Evolutionary conservation across 1,140 invertebrate genomes (phyloP).

Genomic region (Neodiprion pinetum): DNA sequence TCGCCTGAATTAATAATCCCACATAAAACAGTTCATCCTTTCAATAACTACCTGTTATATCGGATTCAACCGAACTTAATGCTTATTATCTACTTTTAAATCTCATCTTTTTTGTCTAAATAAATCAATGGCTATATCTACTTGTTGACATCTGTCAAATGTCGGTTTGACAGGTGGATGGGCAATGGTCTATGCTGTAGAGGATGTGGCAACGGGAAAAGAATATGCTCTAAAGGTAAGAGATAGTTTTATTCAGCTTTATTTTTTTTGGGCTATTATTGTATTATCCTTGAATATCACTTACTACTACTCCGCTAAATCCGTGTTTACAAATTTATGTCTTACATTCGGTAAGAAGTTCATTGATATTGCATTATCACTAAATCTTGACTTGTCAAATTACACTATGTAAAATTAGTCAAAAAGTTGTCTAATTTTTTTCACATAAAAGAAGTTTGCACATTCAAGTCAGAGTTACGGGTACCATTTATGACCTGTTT

Average conservation of each 20-base stretch:
- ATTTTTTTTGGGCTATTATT: constrained; percentile 20
- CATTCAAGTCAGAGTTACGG: too few species aligned
- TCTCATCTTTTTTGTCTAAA: constrained; percentile 9
- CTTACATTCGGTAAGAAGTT: too few species aligned
- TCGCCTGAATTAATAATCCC: not conserved
- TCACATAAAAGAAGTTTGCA: too few species aligned
- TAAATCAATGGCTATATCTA: constrained; percentile 8
- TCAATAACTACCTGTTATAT: not conserved
- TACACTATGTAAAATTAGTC: too few species aligned
- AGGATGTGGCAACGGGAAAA: constrained; percentile 84
- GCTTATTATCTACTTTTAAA: constrained; percentile 15
- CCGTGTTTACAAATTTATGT: too few species aligned
- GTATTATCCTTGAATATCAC: too few species aligned
- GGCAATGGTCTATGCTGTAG: constrained; percentile 92
- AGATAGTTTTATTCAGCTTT: not conserved
- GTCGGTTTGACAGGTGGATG: constrained; percentile 82
- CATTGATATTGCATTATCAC: too few species aligned
- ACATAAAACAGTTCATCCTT: not conserved
- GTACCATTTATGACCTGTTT: not conserved
- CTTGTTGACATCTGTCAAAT: constrained; percentile 44
- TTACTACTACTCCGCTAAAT: too few species aligned
- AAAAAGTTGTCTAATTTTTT: too few species aligned
- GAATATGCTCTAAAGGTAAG: constrained; percentile 88
- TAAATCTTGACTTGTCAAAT: too few species aligned
- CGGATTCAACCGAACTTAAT: constrained; percentile 4